Evolutionary conservation across 2,113 vertebrate genomes (phyloP).

Genomic region (Alectura lathami): DNA sequence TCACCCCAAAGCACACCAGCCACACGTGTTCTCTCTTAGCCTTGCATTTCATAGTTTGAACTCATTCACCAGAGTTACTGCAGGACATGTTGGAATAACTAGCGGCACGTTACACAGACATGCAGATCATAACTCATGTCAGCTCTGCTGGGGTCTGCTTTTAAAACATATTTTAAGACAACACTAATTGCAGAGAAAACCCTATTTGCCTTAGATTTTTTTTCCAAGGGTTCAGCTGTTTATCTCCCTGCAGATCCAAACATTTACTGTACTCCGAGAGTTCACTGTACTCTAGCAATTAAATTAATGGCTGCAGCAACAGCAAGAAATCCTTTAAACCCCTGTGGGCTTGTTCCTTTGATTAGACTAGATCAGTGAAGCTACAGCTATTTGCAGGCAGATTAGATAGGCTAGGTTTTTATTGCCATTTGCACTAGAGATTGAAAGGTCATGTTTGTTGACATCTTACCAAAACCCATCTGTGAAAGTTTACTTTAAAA

Average conservation of each 20-base stretch:
- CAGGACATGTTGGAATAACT: neutral
- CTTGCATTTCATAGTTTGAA: neutral
- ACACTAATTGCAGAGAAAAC: conserved; percentile 66
- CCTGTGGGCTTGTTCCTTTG: conserved; percentile 76
- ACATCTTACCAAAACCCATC: conserved; percentile 64
- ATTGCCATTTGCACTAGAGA: conserved; percentile 67
- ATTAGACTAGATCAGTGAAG: conserved; percentile 77
- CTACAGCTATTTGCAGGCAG: conserved; percentile 75
- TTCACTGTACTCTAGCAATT: conserved; percentile 75
- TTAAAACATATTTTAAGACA: conserved; percentile 56
- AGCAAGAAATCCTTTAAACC: conserved; percentile 73
- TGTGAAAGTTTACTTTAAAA: conserved; percentile 65
- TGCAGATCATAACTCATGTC: conserved; percentile 11
- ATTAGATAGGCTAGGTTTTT: conserved; percentile 69
- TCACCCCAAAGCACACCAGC: neutral
- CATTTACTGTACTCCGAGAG: conserved; percentile 69
- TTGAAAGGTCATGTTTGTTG: conserved; percentile 71
- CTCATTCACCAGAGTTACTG: neutral
- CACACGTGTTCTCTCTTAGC: neutral
- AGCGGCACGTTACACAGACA: neutral
- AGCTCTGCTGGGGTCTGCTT: conserved; percentile 28
- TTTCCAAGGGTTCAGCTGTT: conserved; percentile 63
- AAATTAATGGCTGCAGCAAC: conserved; percentile 75
- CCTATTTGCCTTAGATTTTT: conserved; percentile 55
- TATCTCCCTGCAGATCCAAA: conserved; percentile 68